Evolutionary conservation across 1,140 invertebrate species (phyloP), one percentile per base, ranked within the genome.

Genomic region (Bombyx mandarina): DNA sequence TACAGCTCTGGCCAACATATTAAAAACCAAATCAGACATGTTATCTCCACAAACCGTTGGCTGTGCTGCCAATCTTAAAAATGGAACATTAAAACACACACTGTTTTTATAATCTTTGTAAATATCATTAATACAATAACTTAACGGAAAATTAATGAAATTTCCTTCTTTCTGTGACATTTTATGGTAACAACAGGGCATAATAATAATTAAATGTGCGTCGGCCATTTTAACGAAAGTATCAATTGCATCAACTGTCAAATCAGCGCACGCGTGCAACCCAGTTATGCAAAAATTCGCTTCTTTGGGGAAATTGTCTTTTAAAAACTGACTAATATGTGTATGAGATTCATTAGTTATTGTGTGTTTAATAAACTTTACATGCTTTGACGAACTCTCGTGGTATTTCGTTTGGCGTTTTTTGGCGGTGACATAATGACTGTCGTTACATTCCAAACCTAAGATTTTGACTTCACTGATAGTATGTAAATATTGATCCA

Each of bases 141-240:
- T 93, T 5, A 91, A 59, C 1, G 93, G 93, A 78, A 94, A 94
- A 73, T 92, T 90, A 4, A 78, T 70, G 72, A 93, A 92, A 64
- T 77, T 74, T 6, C 51, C 63, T 10, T 49, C 43, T 22, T 63
- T 56, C 51, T 67, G 47, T 44, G 42, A 43, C 58, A 95, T 86
- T 79, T 94, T 95, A 81, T 97, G 95, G 73, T 97, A 97, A 69
- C 96, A 97, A 73, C 96, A 97, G 6, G 94, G 93, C 79, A 96
- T 92, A 45, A 96, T 90, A 48, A 93, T 89, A 9, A 96, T 67
- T 18, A 89, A 79, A 53, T 87, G 86, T 5, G 91, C 91, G 43
- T 83, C 69, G 35, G 88, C 71, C 80, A 93, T 90, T 64, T 90
- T 82, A 10, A 90, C 66, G 87, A 95, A 97, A 66, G 96, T 82